phyloP scores from a whole-genome alignment of 1,140 invertebrate genomes.

The Drosophila nigromelanica region DNA sequence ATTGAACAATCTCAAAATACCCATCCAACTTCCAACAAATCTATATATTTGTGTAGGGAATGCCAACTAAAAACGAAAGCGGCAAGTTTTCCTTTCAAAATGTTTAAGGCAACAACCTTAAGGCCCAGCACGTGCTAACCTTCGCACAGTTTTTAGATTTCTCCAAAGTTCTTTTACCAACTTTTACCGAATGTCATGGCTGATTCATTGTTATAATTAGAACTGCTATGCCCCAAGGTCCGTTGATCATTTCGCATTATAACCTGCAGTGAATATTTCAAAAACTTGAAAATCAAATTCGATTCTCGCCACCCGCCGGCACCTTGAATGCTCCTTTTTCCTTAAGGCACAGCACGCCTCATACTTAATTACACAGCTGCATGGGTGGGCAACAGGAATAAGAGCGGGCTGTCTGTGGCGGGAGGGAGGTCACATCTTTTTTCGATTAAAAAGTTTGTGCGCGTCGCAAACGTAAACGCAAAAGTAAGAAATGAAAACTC shows the following conservation, averaged over 20 bases:
- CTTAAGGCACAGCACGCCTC: slow-evolving; percentile 55
- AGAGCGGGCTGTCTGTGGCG: slow-evolving; percentile 1
- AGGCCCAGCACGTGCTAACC: slow-evolving; percentile 2
- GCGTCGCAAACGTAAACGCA: slow-evolving; percentile 32
- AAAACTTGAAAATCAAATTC: slow-evolving; percentile 24
- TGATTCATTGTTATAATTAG: slow-evolving; percentile 35
- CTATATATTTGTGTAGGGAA: neutral
- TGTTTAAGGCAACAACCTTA: neutral
- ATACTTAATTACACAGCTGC: slow-evolving; percentile 67
- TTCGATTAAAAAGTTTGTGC: slow-evolving; percentile 75
- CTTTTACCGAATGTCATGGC: slow-evolving; percentile 21
- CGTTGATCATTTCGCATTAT: slow-evolving; percentile 29
- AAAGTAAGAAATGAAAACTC: slow-evolving; percentile 31
- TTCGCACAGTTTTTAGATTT: neutral
- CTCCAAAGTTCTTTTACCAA: neutral
- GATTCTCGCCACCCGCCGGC: slow-evolving; percentile 21
- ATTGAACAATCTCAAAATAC: too few species aligned
- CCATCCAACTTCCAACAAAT: too few species aligned
- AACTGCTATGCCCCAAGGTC: slow-evolving; percentile 20
- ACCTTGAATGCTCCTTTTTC: neutral
- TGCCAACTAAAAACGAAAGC: neutral
- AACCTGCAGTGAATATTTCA: slow-evolving; percentile 26
- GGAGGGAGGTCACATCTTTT: slow-evolving; percentile 63
- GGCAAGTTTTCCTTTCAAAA: neutral
- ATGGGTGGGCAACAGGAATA: slow-evolving; percentile 36